These are phyloP conservation scores for Panonychus citri DNA, from an alignment of 1,140 invertebrate species.

Conservation along the genomic window DNA sequence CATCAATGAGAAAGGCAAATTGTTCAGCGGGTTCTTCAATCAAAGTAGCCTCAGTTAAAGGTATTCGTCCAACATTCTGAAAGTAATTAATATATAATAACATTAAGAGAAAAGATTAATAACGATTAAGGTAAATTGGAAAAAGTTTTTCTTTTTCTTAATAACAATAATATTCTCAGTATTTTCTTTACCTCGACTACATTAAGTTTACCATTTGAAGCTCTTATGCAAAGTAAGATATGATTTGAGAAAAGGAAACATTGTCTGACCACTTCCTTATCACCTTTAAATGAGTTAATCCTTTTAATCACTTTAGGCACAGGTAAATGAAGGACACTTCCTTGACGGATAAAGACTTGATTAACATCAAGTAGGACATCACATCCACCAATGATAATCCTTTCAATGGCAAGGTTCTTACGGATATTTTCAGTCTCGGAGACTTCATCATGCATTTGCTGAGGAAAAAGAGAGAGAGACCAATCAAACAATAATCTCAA, in stretches of 20 bases:
- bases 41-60: constrained; percentile 54
- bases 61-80: constrained; percentile 47
- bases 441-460: constrained; percentile 62
- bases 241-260: constrained; percentile 74
- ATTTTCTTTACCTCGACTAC: constrained; percentile 45
- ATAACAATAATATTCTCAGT: no score
- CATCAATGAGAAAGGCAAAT: constrained; percentile 28
- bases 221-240: constrained; percentile 50
- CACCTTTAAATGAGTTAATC: constrained; percentile 37
- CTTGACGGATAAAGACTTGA: constrained; percentile 58
- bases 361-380: constrained; percentile 81
- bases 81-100: background rate
- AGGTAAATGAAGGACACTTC: constrained; percentile 21
- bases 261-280: constrained; percentile 48
- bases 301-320: constrained; percentile 21
- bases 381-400: constrained; percentile 85
- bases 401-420: constrained; percentile 73
- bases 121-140: no score
- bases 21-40: constrained; percentile 41
- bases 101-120: background rate
- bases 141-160: no score
- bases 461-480: background rate
- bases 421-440: constrained; percentile 81
- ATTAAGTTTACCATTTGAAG: constrained; percentile 59
- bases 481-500: background rate